These are phyloP conservation scores for Apoda limacodes DNA, from an alignment of 2,888 invertebrate genomes.

Conservation along the genomic window DNA sequence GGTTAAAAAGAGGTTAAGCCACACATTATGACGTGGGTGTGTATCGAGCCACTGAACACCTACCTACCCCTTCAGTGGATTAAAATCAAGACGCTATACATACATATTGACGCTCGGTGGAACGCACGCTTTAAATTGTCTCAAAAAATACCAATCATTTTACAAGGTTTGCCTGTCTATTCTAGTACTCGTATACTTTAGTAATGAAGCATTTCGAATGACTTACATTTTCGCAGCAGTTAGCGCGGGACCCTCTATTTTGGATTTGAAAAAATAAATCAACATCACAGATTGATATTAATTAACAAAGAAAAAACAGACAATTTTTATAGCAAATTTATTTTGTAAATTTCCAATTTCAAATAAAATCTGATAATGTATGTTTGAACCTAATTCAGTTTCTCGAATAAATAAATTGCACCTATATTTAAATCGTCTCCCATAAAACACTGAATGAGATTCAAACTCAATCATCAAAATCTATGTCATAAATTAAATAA, in stretches of 20 bases:
- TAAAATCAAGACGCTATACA: too few species aligned
- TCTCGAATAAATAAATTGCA: constrained; percentile 52
- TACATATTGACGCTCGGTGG: too few species aligned
- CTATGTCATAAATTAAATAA: constrained; percentile 34
- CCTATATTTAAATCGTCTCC: constrained; percentile 64
- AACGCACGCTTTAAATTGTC: too few species aligned
- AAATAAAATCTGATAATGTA: constrained; percentile 22
- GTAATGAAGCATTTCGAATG: constrained; percentile 17
- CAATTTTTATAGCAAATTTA: constrained; percentile 17
- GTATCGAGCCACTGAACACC: too few species aligned
- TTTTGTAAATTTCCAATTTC: constrained; percentile 25
- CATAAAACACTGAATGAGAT: constrained; percentile 40
- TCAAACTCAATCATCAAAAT: constrained; percentile 31
- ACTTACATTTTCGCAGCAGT: constrained; percentile 16
- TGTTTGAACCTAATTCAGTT: constrained; percentile 46
- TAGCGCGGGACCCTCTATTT: constrained; percentile 12
- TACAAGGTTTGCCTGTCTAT: too few species aligned
- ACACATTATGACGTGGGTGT: too few species aligned
- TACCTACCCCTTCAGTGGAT: too few species aligned
- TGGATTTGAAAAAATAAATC: too few species aligned
- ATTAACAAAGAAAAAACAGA: constrained; percentile 10
- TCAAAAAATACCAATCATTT: too few species aligned
- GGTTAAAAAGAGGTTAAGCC: too few species aligned
- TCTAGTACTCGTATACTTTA: background rate
- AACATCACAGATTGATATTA: constrained; percentile 12